These are phyloP conservation scores for Harmothoe impar DNA, from an alignment of 2,888 invertebrate genomes.

Conservation along the genomic window DNA sequence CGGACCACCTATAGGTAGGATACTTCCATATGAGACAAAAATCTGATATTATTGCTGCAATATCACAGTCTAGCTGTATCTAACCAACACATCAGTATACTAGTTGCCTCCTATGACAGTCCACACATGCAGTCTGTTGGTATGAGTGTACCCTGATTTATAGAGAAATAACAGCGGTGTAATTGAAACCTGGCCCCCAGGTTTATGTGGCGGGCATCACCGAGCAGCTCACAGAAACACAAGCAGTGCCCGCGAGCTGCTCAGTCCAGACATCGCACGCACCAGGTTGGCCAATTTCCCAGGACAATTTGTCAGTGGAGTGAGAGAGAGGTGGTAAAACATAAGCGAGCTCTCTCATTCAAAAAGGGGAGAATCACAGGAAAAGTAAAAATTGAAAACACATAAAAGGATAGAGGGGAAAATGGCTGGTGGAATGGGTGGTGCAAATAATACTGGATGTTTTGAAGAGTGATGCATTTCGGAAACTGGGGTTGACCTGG, in stretches of 20 bases:
- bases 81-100: no score
- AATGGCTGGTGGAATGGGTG: no score
- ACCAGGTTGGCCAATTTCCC: neutral
- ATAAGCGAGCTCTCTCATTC: constrained; percentile 24
- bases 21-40: no score
- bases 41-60: no score
- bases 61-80: no score
- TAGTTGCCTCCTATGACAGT: no score
- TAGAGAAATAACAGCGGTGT: neutral
- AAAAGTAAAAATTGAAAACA: neutral
- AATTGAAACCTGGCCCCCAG: constrained; percentile 20
- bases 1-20: no score
- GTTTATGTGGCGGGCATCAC: neutral
- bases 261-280: neutral
- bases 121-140: neutral
- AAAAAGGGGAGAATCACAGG: neutral
- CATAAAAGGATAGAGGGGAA: no score
- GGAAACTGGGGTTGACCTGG: no score
- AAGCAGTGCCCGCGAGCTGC: constrained; percentile 3
- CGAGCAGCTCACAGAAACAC: neutral
- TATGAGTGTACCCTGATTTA: neutral
- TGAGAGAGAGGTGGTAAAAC: neutral
- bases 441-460: no score
- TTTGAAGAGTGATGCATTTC: no score
- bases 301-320: neutral